A percentile compares a stretch with the other conserved stretches of the same genome.
These are phyloP conservation scores for Ochropleura plecta DNA, from an alignment of 2,888 invertebrate species.

Conservation along the genomic window DNA sequence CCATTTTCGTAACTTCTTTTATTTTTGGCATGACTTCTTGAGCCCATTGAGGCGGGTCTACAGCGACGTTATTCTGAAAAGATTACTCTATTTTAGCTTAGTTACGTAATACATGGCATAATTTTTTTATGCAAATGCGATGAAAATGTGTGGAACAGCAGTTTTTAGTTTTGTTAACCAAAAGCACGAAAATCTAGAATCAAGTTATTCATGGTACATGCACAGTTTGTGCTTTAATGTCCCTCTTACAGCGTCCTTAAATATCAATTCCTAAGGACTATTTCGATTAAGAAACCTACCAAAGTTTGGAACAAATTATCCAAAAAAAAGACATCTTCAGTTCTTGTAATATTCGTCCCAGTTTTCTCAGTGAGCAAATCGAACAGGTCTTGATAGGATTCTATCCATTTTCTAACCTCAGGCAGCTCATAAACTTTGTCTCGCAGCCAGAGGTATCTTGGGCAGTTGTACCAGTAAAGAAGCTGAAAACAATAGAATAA, in stretches of 20 bases:
- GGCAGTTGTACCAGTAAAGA: slow-evolving; percentile 88
- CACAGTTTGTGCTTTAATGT: no score
- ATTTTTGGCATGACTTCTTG: slow-evolving; percentile 82
- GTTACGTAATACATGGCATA: not conserved
- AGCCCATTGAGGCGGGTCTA: slow-evolving; percentile 83
- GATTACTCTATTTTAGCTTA: not conserved
- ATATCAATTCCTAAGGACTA: not conserved
- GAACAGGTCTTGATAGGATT: slow-evolving; percentile 79
- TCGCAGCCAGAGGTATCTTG: slow-evolving; percentile 79
- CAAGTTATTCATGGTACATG: not conserved
- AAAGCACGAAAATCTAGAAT: not conserved
- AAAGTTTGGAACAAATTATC: slow-evolving; percentile 88
- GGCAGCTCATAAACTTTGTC: slow-evolving; percentile 76
- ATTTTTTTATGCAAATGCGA: not conserved
- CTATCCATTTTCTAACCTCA: slow-evolving; percentile 74
- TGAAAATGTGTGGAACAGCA: not conserved
- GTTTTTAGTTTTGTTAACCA: not conserved
- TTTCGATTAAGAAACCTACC: slow-evolving; percentile 70
- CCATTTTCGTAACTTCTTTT: slow-evolving; percentile 85
- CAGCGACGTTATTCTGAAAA: slow-evolving; percentile 84
- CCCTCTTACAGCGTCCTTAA: not conserved
- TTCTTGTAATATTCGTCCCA: slow-evolving; percentile 80
- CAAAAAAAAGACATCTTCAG: slow-evolving; percentile 85
- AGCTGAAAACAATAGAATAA: slow-evolving; percentile 75
- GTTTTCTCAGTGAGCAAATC: slow-evolving; percentile 76